phyloP scores from a whole-genome alignment of 2,888 invertebrate species.

The Cecidostiba fungosa region DNA sequence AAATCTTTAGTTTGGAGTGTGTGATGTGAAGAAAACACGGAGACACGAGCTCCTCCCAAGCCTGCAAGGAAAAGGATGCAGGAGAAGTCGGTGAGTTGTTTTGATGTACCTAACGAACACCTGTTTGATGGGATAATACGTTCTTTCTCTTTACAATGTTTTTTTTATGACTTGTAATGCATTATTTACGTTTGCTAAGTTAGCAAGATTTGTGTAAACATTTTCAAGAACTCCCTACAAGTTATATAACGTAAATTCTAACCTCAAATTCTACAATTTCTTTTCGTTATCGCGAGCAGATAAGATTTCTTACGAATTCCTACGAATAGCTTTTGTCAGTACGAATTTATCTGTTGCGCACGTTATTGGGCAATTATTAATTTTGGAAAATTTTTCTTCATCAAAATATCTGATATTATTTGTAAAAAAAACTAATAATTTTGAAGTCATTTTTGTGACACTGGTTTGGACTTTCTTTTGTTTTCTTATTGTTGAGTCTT shows the following conservation, averaged over 20 bases:
- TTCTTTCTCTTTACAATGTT: neutral
- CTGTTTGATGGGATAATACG: neutral
- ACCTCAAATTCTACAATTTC: slow-evolving; percentile 52
- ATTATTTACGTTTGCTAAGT: neutral
- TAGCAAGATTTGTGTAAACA: slow-evolving; percentile 4
- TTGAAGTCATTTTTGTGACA: slow-evolving; percentile 1
- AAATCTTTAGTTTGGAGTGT: neutral
- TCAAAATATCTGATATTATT: neutral
- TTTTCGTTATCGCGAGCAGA: slow-evolving; percentile 54
- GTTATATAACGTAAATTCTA: slow-evolving; percentile 61
- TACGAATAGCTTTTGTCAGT: slow-evolving; percentile 64
- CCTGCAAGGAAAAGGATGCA: slow-evolving; percentile 70
- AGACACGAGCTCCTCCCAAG: neutral
- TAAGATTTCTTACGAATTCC: slow-evolving; percentile 64
- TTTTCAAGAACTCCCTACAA: slow-evolving; percentile 4
- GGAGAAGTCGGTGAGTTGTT: slow-evolving; percentile 70
- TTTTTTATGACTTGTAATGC: slow-evolving; percentile 17
- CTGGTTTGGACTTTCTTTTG: slow-evolving; percentile 29
- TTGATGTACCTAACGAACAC: neutral
- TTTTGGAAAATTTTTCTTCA: neutral
- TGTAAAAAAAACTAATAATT: neutral
- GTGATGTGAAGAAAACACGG: slow-evolving; percentile 33
- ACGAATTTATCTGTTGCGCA: neutral
- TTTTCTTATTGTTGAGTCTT: slow-evolving; percentile 30
- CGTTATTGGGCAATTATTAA: neutral